phyloP scores from a whole-genome alignment of 2,888 invertebrate genomes.

The Gonocerus acuteangulatus region DNA sequence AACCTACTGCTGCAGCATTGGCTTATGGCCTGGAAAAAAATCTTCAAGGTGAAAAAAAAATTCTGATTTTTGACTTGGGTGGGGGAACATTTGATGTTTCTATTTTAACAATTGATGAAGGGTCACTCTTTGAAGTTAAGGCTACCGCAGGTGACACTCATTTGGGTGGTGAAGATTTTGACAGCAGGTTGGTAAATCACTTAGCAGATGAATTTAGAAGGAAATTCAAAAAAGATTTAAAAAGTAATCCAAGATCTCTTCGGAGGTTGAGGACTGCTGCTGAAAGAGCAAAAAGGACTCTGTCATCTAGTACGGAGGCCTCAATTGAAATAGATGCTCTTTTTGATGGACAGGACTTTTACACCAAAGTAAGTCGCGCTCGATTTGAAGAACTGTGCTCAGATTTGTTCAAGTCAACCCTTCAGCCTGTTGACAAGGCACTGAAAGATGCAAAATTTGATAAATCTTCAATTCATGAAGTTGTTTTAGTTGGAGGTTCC shows the following conservation, averaged over 20 bases:
- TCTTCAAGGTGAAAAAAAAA: conserved; percentile 61
- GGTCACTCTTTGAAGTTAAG: conserved; percentile 54
- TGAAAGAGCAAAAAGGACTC: conserved; percentile 49
- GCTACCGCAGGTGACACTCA: conserved; percentile 80
- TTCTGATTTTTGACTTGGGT: conserved; percentile 75
- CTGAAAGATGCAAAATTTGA: conserved; percentile 46
- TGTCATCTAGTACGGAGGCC: conserved; percentile 50
- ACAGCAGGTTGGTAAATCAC: conserved; percentile 53
- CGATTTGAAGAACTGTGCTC: conserved; percentile 67
- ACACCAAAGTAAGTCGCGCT: conserved; percentile 64
- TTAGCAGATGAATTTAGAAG: conserved; percentile 53
- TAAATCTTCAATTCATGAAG: conserved; percentile 45
- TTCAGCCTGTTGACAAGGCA: conserved; percentile 48
- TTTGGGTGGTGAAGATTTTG: conserved; percentile 64
- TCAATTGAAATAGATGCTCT: conserved; percentile 49
- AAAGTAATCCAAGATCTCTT: conserved; percentile 45
- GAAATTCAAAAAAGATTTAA: conserved; percentile 48
- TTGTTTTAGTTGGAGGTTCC: conserved; percentile 47
- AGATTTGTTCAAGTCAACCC: conserved; percentile 62
- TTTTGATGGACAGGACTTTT: conserved; percentile 49
- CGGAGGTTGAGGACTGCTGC: conserved; percentile 48
- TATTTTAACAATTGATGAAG: conserved; percentile 63
- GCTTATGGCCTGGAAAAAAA: conserved; percentile 61
- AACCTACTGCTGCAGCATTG: conserved; percentile 80
- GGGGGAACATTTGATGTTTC: conserved; percentile 68